Conservation (phyloP, 1,140 invertebrate genomes). For the Andricus grossulariae region DNA sequence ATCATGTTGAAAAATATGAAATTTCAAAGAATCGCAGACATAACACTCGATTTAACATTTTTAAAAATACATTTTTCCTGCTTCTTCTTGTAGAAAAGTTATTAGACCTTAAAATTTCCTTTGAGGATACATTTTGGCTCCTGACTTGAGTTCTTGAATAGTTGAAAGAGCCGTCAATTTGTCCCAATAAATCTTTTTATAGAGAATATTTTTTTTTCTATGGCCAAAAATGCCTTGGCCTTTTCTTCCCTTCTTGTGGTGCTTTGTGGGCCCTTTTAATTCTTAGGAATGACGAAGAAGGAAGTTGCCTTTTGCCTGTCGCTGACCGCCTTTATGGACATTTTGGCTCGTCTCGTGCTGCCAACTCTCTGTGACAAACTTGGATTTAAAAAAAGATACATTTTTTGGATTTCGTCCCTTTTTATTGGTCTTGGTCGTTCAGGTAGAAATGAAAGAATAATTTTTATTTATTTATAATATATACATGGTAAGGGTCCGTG, state of each 20-base stretch:
- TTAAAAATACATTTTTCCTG: slow-evolving; percentile 34
- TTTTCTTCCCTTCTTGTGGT: slow-evolving; percentile 17
- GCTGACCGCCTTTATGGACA: slow-evolving; percentile 84
- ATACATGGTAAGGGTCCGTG: too few relatives aligned
- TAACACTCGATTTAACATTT: slow-evolving; percentile 28
- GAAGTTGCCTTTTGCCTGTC: slow-evolving; percentile 84
- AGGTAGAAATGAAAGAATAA: slow-evolving; percentile 76
- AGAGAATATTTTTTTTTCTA: slow-evolving; percentile 15
- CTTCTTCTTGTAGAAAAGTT: slow-evolving; percentile 17
- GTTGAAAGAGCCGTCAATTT: slow-evolving; percentile 9
- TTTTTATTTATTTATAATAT: not conserved
- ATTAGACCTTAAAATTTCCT: slow-evolving; percentile 16
- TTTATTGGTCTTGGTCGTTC: slow-evolving; percentile 83
- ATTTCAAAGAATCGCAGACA: slow-evolving; percentile 66
- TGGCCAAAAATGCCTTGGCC: slow-evolving; percentile 8
- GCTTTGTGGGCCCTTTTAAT: slow-evolving; percentile 26
- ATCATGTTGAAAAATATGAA: not conserved
- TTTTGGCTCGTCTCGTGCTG: slow-evolving; percentile 81
- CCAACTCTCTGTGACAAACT: slow-evolving; percentile 84
- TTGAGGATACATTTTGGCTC: slow-evolving; percentile 1
- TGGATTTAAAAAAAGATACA: slow-evolving; percentile 80
- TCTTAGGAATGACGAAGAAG: slow-evolving; percentile 72
- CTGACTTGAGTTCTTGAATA: not conserved
- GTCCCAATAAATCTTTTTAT: not conserved
- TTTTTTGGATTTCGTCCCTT: slow-evolving; percentile 82